Evolutionary conservation across 2,888 invertebrate genomes (phyloP).

Genomic region (Sthenelais limicola): DNA sequence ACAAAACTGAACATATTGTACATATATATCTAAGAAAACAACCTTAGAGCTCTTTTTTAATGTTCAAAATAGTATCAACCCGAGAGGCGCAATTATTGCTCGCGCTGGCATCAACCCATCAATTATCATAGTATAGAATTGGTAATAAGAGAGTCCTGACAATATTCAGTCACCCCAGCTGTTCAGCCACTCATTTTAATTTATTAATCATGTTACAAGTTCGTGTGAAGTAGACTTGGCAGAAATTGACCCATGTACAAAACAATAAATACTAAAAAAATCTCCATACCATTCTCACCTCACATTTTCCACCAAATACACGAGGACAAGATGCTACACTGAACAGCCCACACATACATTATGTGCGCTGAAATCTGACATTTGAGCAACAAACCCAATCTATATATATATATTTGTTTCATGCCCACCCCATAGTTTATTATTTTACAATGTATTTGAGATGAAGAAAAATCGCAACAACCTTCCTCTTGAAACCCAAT

Average conservation of each 20-base stretch:
- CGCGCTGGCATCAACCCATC: too few relatives aligned
- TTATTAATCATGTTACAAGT: conserved; percentile 6
- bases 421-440: too few relatives aligned
- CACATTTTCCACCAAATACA: conserved; percentile 24
- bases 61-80: too few relatives aligned
- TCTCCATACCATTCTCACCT: conserved; percentile 28
- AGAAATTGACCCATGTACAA: conserved; percentile 35
- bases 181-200: conserved; percentile 20
- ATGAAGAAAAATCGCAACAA: too few relatives aligned
- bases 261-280: conserved; percentile 35
- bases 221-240: conserved; percentile 33
- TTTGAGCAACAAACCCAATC: conserved; percentile 30
- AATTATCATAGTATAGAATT: too few relatives aligned
- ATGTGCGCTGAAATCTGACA: neutral
- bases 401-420: too few relatives aligned
- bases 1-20: conserved; percentile 39
- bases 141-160: too few relatives aligned
- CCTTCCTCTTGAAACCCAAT: too few relatives aligned
- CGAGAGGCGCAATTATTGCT: too few relatives aligned
- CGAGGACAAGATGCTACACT: conserved; percentile 17
- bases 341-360: conserved; percentile 1
- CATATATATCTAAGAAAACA: conserved; percentile 12
- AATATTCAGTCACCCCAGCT: conserved; percentile 25
- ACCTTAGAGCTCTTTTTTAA: too few relatives aligned
- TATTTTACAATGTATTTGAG: too few relatives aligned